Percentiles rank a stretch among this genome's conserved stretches.
phyloP scores from a whole-genome alignment of 2,888 invertebrate genomes.

The Microchrysa polita region DNA sequence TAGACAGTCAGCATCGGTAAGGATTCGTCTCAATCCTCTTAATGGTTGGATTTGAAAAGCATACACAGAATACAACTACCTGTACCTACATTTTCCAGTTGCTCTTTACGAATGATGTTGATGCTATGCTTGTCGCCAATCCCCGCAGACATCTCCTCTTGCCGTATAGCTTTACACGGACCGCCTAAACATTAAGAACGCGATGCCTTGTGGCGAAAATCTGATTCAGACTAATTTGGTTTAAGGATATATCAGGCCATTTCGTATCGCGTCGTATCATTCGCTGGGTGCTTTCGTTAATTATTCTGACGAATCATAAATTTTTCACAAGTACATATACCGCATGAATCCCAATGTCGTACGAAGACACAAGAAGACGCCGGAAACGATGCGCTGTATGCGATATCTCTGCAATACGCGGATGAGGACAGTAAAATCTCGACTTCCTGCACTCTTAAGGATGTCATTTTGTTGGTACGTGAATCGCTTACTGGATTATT shows the following conservation, averaged over 20 bases:
- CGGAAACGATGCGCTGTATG: background rate
- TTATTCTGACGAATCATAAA: slow-evolving; percentile 30
- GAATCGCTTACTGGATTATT: slow-evolving; percentile 21
- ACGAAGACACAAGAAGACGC: no score
- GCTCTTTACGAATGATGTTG: no score
- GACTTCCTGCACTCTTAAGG: slow-evolving; percentile 17
- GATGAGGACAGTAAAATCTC: slow-evolving; percentile 8
- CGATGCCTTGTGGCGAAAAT: slow-evolving; percentile 2
- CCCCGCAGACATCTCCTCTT: no score
- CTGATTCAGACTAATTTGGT: slow-evolving; percentile 15
- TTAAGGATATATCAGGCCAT: slow-evolving; percentile 21
- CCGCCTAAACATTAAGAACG: no score
- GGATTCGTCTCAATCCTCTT: background rate
- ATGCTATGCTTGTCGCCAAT: no score
- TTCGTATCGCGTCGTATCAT: slow-evolving; percentile 19
- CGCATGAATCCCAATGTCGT: no score
- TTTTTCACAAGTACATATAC: slow-evolving; percentile 16
- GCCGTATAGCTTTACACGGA: no score
- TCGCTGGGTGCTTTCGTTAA: slow-evolving; percentile 29
- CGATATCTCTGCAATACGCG: background rate
- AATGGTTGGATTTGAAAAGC: background rate
- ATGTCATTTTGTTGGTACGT: slow-evolving; percentile 5
- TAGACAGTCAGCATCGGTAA: background rate
- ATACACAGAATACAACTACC: no score
- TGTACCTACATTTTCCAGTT: no score